These are phyloP conservation scores for Talpa occidentalis DNA, from an alignment of 2,113 vertebrate genomes.

Conservation along the genomic window DNA sequence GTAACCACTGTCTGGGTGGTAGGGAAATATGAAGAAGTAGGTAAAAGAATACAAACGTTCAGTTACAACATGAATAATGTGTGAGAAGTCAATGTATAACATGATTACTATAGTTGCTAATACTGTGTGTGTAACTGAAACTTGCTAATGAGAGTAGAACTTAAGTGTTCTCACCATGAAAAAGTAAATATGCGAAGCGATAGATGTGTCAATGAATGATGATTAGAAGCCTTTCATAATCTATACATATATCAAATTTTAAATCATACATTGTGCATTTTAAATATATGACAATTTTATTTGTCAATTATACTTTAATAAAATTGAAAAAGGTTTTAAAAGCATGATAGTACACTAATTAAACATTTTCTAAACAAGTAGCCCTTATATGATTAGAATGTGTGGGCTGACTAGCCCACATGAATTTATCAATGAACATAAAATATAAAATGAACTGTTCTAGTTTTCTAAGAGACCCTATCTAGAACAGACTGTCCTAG, in stretches of 20 bases:
- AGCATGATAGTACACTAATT: not conserved
- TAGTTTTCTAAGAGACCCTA: not conserved
- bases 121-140: not conserved
- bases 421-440: slow-evolving; percentile 49
- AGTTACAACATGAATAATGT: not conserved
- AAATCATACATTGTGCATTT: not conserved
- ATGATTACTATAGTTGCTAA: not conserved
- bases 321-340: not conserved
- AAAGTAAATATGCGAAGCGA: not conserved
- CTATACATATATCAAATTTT: not conserved
- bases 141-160: not conserved
- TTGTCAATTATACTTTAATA: not conserved
- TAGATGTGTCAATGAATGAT: not conserved
- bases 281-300: not conserved
- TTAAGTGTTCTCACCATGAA: not conserved
- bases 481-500: not conserved
- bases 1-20: not conserved
- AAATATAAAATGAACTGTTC: slow-evolving; percentile 35
- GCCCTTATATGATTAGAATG: not conserved
- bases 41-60: not conserved
- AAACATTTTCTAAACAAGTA: slow-evolving; percentile 27
- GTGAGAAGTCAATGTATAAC: not conserved
- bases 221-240: not conserved
- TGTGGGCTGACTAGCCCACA: not conserved
- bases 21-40: not conserved